These are phyloP conservation scores for Leptopterna dolabrata DNA, from an alignment of 2,888 invertebrate genomes.

Conservation along the genomic window DNA sequence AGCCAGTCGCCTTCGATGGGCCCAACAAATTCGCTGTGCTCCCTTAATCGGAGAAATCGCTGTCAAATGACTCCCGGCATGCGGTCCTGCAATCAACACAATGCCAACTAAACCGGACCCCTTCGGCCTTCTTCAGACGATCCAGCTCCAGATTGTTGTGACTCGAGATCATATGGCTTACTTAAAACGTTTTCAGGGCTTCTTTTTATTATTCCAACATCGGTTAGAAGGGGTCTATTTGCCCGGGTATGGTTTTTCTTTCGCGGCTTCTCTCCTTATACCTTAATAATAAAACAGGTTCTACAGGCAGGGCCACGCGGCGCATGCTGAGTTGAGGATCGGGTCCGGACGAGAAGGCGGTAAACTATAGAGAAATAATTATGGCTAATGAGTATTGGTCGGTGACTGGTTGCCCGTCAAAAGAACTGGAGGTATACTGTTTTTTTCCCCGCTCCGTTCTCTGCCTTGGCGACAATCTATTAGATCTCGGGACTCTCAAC, in stretches of 20 bases:
- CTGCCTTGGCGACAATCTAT: slow-evolving; percentile 50
- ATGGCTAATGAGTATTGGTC: slow-evolving; percentile 44
- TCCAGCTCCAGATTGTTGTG: slow-evolving; percentile 27
- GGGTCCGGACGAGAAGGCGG: slow-evolving; percentile 16
- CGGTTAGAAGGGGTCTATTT: not conserved
- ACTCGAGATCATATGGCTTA: slow-evolving; percentile 40
- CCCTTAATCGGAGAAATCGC: not conserved
- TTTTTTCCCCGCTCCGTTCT: not conserved
- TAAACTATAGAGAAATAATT: slow-evolving; percentile 45
- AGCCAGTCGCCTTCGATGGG: not conserved
- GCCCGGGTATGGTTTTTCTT: slow-evolving; percentile 3
- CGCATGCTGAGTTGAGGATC: slow-evolving; percentile 14
- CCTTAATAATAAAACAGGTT: slow-evolving; percentile 42
- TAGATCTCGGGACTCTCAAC: slow-evolving; percentile 36
- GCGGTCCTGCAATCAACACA: not conserved
- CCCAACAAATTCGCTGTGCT: not conserved
- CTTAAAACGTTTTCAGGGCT: slow-evolving; percentile 12
- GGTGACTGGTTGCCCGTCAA: slow-evolving; percentile 25
- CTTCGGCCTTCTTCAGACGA: slow-evolving; percentile 2
- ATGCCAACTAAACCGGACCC: not conserved
- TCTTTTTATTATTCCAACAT: slow-evolving; percentile 2
- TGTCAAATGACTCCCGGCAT: slow-evolving; percentile 17
- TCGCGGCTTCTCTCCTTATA: not conserved
- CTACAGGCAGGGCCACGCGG: not conserved
- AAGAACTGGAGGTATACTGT: not conserved